Evolutionary conservation across 2,797 vertebrate species (phyloP), one percentile per base, ranked within the genome.

Genomic region (Eleutherodactylus coqui): DNA sequence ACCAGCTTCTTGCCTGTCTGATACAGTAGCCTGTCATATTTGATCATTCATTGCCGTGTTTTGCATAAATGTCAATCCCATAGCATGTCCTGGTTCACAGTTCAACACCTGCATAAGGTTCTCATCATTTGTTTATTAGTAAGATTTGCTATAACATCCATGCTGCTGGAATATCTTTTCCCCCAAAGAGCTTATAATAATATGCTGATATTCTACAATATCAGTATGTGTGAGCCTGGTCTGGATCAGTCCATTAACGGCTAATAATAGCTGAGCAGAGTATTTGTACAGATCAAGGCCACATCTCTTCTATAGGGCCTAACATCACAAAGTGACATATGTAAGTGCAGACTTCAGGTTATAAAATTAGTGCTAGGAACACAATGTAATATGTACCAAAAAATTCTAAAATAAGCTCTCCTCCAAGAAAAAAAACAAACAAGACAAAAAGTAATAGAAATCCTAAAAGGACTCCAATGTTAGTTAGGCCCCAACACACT

Each of bases 81-180:
- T 3, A 47, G 47, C 6, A 45, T 60, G 82, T 60, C 43, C 21
- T 81, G 43, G 9, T 0, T 86, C 41, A 62, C 3, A 87, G 64
- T 84, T 51, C 14, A 82, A 47, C 45, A 7, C 29, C 69, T 88
- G 70, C 85, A n/a, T 62, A 17, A 87, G 75, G 69, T 83, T 13
- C 79, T 32, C 16, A 80, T 60, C 8, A 79, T 3, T 43, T 32
- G 24, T 72, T 72, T 72, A 72, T 41, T 17, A 58, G 34, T 38
- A 14, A 41, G 2, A 10, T 11, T 38, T 69, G 0, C 1, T 21
- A 21, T 2, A 69, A 34, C 34, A 34, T 34, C 32, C 32, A 5
- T 62, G 1, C 29, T 24, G 19, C 51, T 64, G 27, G 11, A 64
- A 27, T n/a, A 36, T 36, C 17, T 38, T 69, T 36, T 19, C 9